Base-by-base conservation (phyloP, 2,888 invertebrate species). In the Nowickia ferox region DNA sequence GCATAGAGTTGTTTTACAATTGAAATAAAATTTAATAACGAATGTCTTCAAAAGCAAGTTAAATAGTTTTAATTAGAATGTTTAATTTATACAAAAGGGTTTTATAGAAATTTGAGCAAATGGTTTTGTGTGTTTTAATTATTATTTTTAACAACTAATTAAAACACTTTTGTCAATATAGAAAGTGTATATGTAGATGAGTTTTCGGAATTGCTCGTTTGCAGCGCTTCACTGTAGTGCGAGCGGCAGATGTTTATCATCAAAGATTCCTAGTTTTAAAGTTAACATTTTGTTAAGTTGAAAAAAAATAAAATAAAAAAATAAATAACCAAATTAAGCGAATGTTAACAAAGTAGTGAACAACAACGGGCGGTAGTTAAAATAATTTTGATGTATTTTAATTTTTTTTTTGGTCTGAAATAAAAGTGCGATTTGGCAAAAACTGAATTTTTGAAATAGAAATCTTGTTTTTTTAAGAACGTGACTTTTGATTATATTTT, bases 161-260 rank as follows among this genome's bases (percentile, higher is more conserved):
- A 30, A 30, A 30, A 30, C 30, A 30, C 6, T 30, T 30, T 30
- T 30, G 30, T 6, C 6, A 30, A 5, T 30, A 30, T 30, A 30
- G 30, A 30, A 30, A 30, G 30, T 30, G 30, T 30, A 30, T 30
- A 30, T 30, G 30, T 5, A 30, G 6, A 30, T 30, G 30, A 30
- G 6, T 30, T 30, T 30, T 30, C 6, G 30, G 30, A 30, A 30
- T 30, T 30, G 30, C 30, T 30, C 30, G 5, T 30, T 30, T 30
- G 30, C 30, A 30, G 6, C 5, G 42, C 15, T 66, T 19, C 13
- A 30, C 4, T 30, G 30, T 17, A 38, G 22, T 13, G 8, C 9
- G 42, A 55, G 75, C 79, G 86, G 86, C 65, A 72, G 86, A 86
- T 86, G 15, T 75, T 79, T 76, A 86, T 86, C 86, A 75, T 86